Conservation (phyloP, 2,797 vertebrate genomes). For the Naso thynnoides region DNA sequence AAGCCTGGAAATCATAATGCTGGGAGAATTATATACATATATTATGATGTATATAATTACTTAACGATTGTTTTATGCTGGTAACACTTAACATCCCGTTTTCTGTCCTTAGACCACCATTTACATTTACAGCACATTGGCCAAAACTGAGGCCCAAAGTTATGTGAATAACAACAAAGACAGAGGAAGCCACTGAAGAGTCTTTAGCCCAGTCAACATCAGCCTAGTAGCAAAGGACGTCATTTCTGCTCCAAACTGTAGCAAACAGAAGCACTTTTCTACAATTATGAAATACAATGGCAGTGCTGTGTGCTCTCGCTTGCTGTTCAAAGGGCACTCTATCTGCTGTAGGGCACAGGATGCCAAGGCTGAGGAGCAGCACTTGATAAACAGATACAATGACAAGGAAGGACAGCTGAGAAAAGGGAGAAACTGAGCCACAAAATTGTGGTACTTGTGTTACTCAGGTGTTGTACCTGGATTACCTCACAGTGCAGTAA, state of each 20-base stretch:
- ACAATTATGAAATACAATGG: conserved; percentile 21
- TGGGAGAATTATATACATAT: too few species aligned
- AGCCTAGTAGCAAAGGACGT: conserved; percentile 28
- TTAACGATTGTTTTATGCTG: not conserved
- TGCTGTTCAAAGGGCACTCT: conserved; percentile 44
- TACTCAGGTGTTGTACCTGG: not conserved
- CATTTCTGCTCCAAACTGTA: not conserved
- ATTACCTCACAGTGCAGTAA: conserved; percentile 2
- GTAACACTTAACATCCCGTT: conserved; percentile 1
- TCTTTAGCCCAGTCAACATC: not conserved
- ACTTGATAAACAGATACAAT: conserved; percentile 21
- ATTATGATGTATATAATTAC: not conserved
- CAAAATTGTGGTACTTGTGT: not conserved
- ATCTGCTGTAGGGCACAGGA: conserved; percentile 52
- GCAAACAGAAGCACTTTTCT: conserved; percentile 21
- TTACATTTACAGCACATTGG: too few species aligned
- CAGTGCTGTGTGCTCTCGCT: conserved; percentile 26
- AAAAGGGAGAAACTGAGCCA: not conserved
- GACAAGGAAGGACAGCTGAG: conserved; percentile 19
- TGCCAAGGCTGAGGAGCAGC: conserved; percentile 16
- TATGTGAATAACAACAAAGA: not conserved
- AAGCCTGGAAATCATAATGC: too few species aligned
- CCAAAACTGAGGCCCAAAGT: conserved; percentile 13
- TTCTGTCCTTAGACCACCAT: conserved; percentile 35
- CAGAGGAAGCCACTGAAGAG: not conserved